Conservation (phyloP, 2,888 invertebrate genomes). For the Hipparchia semele region DNA sequence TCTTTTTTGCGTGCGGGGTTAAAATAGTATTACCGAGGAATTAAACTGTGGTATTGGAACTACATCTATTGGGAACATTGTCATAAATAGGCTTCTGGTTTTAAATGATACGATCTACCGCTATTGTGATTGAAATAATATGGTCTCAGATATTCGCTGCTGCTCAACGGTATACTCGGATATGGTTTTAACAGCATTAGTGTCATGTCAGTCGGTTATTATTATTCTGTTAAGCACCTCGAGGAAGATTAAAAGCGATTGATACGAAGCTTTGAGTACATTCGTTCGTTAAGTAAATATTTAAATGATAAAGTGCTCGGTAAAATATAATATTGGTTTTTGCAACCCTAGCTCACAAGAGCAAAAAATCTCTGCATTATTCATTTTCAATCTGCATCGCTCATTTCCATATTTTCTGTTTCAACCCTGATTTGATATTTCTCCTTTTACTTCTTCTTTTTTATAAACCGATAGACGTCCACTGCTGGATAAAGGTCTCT, state of each 20-base stretch:
- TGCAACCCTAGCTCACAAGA: too few species aligned
- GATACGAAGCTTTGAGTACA: slow-evolving; percentile 10
- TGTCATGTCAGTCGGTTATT: slow-evolving; percentile 36
- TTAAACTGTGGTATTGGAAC: slow-evolving; percentile 11
- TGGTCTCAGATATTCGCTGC: slow-evolving; percentile 22
- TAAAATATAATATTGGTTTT: too few species aligned
- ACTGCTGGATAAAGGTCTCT: too few species aligned
- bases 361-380: too few species aligned
- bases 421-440: too few species aligned
- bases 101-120: slow-evolving; percentile 22
- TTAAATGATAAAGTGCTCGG: too few species aligned
- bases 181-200: slow-evolving; percentile 34
- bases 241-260: slow-evolving; percentile 26
- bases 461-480: too few species aligned
- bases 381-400: too few species aligned
- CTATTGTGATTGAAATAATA: slow-evolving; percentile 29
- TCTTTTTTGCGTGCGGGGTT: neutral
- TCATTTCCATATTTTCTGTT: too few species aligned
- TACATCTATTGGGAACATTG: slow-evolving; percentile 8
- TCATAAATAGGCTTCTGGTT: slow-evolving; percentile 25
- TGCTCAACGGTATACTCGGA: slow-evolving; percentile 23
- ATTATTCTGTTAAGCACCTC: slow-evolving; percentile 25
- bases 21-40: neutral
- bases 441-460: too few species aligned
- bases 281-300: neutral